phyloP scores from a whole-genome alignment of 2,113 vertebrate genomes.

The Protomyctophum bolini region DNA sequence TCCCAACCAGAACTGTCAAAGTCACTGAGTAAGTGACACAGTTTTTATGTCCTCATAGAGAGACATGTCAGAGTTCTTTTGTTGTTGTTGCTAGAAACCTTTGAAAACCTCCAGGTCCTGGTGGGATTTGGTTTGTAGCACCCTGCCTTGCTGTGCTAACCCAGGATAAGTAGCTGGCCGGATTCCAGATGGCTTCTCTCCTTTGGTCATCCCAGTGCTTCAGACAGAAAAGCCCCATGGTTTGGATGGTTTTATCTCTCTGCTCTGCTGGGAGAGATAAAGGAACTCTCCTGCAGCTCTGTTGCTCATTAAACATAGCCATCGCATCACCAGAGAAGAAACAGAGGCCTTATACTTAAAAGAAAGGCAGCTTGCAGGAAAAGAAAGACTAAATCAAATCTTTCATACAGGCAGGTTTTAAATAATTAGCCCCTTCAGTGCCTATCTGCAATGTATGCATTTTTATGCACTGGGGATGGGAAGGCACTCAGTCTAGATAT shows the following conservation, averaged over 20 bases:
- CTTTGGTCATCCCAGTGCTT: slow-evolving; percentile 30
- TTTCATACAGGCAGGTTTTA: slow-evolving; percentile 1
- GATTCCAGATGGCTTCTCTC: slow-evolving; percentile 36
- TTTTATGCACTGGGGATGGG: slow-evolving; percentile 8
- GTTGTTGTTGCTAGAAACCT: slow-evolving; percentile 56
- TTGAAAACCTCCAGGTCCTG: slow-evolving; percentile 49
- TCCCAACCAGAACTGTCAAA: slow-evolving; percentile 66
- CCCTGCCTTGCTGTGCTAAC: slow-evolving; percentile 39
- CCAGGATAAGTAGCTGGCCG: slow-evolving; percentile 62
- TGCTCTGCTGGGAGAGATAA: slow-evolving; percentile 43
- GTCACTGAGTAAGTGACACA: slow-evolving; percentile 62
- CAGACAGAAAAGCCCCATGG: slow-evolving; percentile 31
- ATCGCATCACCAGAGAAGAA: slow-evolving; percentile 8
- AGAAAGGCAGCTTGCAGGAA: neutral
- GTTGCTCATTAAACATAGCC: slow-evolving; percentile 1
- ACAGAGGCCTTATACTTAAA: neutral
- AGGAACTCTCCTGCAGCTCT: slow-evolving; percentile 32
- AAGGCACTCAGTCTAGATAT: slow-evolving; percentile 9
- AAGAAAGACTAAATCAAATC: neutral
- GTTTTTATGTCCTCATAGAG: slow-evolving; percentile 62
- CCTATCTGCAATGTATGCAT: neutral
- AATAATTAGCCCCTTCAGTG: slow-evolving; percentile 11
- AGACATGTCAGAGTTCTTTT: slow-evolving; percentile 54
- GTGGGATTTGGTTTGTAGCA: slow-evolving; percentile 54
- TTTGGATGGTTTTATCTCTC: slow-evolving; percentile 2